Evolutionary conservation across 2,888 invertebrate genomes (phyloP).

Genomic region (Caenorhabditis afra): DNA sequence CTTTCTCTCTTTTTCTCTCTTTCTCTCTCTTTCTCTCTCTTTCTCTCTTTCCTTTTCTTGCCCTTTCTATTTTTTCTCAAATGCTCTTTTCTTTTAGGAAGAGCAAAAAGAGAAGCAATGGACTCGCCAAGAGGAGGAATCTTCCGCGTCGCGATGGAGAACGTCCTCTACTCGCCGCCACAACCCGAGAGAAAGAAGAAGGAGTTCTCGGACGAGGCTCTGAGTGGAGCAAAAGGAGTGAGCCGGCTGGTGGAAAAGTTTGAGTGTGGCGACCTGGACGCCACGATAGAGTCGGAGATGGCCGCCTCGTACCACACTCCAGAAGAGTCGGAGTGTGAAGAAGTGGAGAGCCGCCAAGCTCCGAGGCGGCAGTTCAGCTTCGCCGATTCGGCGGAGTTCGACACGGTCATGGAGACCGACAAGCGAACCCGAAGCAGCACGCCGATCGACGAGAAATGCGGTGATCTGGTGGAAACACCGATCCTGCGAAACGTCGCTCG

Average conservation of each 20-base stretch:
- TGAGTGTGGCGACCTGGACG: not conserved
- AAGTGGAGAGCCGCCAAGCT: too few species aligned
- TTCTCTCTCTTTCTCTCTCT: too few species aligned
- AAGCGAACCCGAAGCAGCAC: not conserved
- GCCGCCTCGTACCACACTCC: not conserved
- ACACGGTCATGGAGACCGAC: not conserved
- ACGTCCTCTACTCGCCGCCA: conserved; percentile 12
- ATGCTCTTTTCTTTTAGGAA: not conserved
- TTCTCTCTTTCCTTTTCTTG: not conserved
- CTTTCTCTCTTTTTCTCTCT: too few species aligned
- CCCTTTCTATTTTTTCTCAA: not conserved
- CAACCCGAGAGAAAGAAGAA: not conserved
- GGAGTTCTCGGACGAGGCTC: conserved; percentile 16
- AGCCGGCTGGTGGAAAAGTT: conserved; percentile 13
- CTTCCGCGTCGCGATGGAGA: conserved; percentile 10
- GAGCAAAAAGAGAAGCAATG: not conserved
- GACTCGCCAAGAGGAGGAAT: conserved; percentile 5
- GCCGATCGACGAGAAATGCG: not conserved
- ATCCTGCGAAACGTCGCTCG: not conserved
- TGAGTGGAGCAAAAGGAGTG: conserved; percentile 5
- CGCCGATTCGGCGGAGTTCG: not conserved
- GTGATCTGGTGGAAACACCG: not conserved
- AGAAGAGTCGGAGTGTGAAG: too few species aligned
- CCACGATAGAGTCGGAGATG: not conserved
- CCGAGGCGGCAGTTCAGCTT: too few species aligned